Conservation (phyloP, 2,797 vertebrate species). For the Squalus acanthias region DNA sequence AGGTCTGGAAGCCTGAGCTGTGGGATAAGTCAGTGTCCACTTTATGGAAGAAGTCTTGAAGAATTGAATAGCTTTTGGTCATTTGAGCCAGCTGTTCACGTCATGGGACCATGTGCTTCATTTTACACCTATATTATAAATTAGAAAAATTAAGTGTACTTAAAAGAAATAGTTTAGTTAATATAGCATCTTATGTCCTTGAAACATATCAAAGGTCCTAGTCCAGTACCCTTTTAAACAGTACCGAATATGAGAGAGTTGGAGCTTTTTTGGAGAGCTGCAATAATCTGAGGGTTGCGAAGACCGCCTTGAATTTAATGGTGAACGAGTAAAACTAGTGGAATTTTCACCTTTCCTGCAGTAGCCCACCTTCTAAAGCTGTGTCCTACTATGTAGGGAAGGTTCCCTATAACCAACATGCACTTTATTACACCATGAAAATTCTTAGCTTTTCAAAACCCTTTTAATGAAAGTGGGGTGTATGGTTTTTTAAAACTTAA, state of each 20-base stretch:
- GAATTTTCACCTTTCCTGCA: background rate
- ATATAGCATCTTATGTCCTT: background rate
- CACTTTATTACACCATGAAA: background rate
- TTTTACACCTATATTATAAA: background rate
- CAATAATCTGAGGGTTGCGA: background rate
- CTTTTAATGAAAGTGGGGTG: background rate
- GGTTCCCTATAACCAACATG: background rate
- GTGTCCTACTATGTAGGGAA: background rate
- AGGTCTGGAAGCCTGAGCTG: background rate
- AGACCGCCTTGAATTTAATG: background rate
- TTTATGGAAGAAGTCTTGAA: background rate
- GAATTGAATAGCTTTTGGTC: background rate
- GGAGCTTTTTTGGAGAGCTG: background rate
- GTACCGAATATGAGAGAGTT: background rate
- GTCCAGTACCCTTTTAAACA: background rate
- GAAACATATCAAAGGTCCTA: background rate
- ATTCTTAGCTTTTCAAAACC: background rate
- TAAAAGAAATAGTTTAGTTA: background rate
- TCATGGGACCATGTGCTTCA: background rate
- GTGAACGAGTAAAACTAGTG: background rate
- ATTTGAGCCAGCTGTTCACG: background rate
- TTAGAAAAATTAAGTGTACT: background rate
- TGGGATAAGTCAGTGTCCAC: background rate
- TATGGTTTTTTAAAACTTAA: background rate
- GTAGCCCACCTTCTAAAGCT: background rate